A percentile compares a stretch with the other conserved stretches of the same genome.
Conservation (phyloP, 2,113 vertebrate genomes). For the Australoheros scitulus region DNA sequence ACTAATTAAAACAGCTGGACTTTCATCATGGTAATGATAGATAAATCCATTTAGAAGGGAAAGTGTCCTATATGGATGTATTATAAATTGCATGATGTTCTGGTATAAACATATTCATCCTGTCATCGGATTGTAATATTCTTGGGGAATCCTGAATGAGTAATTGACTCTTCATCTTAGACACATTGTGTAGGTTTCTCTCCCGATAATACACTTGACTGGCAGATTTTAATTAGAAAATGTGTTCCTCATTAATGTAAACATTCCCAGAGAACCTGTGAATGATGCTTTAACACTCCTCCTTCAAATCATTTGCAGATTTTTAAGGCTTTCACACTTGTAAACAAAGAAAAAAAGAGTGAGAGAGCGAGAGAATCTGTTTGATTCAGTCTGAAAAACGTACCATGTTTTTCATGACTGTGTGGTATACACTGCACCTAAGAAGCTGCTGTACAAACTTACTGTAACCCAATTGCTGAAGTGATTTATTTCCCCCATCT, state of each 20-base stretch:
- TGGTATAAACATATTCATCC: neutral
- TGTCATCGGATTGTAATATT: neutral
- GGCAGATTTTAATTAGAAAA: constrained; percentile 3
- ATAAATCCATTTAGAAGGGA: neutral
- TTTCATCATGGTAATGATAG: neutral
- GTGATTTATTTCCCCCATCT: neutral
- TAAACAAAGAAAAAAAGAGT: neutral
- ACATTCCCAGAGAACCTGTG: neutral
- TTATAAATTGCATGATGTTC: neutral
- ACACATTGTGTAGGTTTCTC: neutral
- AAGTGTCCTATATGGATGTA: neutral
- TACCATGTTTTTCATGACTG: neutral
- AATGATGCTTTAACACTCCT: neutral
- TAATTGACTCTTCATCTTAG: neutral
- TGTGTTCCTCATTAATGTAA: neutral
- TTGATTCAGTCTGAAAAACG: neutral
- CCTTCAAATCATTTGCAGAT: neutral
- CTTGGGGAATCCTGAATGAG: neutral
- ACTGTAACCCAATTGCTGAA: neutral
- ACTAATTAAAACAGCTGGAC: neutral
- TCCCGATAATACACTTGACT: neutral
- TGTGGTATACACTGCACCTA: neutral
- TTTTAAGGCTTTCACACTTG: neutral
- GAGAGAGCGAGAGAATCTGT: neutral
- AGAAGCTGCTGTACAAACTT: neutral